These are phyloP conservation scores for Eudasyphora cyanicolor DNA, from an alignment of 2,888 invertebrate genomes.

Conservation along the genomic window DNA sequence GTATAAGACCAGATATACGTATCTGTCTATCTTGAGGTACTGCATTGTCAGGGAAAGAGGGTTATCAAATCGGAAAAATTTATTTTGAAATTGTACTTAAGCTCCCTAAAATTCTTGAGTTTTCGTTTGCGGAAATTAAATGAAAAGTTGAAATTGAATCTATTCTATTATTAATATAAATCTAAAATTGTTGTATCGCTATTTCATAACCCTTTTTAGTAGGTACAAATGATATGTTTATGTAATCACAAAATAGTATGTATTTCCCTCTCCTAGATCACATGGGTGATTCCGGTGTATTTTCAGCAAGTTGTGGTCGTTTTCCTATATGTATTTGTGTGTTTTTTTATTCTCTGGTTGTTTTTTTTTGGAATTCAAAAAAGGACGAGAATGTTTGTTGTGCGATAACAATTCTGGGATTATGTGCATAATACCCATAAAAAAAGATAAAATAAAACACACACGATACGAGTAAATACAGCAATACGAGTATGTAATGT, in stretches of 20 bases:
- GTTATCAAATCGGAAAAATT: too few species aligned
- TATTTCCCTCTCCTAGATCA: slow-evolving; percentile 20
- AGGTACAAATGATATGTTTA: background rate
- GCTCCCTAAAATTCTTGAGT: background rate
- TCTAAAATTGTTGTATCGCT: background rate
- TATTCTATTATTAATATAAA: background rate
- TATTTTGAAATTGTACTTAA: too few species aligned
- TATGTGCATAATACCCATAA: slow-evolving; percentile 25
- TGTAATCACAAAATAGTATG: background rate
- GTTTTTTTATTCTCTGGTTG: background rate
- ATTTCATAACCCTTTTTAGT: background rate
- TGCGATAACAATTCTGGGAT: slow-evolving; percentile 42
- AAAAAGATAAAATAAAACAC: background rate
- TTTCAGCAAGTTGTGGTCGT: too few species aligned
- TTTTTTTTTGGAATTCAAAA: slow-evolving; percentile 4
- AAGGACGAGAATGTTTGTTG: slow-evolving; percentile 27
- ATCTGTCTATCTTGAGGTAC: background rate
- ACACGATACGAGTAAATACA: background rate
- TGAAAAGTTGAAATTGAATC: background rate
- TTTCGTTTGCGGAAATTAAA: background rate
- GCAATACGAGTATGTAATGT: background rate
- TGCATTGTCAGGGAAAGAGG: background rate
- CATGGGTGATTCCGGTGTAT: background rate
- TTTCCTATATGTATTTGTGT: too few species aligned
- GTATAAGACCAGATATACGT: background rate